Base-by-base conservation (phyloP, 1,140 invertebrate species). In the Diploscapter pachys region DNA sequence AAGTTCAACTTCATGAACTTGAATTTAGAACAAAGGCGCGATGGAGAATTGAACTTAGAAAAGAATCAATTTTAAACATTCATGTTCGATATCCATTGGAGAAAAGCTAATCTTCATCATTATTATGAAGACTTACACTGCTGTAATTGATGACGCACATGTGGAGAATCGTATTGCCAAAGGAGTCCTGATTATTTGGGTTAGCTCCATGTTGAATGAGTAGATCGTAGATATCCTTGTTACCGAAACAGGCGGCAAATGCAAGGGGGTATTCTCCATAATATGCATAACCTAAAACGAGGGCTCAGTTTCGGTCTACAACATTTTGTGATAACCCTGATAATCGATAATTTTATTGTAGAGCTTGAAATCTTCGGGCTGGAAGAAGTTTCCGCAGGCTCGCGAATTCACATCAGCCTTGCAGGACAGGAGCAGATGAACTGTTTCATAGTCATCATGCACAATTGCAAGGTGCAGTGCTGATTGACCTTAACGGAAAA, bases 81-180 rank as follows among this genome's bases (percentile, higher is more conserved):
- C 9, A 11, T 11, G 57, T 9, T 9, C 9, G 57, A 11, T 13
- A 59, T 9, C 9, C 57, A 11, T 59, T 64, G 56, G 50, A n/a
- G 4, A 11, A 8, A 54, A 55, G 9, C 5, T 62, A 5, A 49
- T 62, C n/a, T 49, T n/a, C 51, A 71, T 49, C 51, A 64, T 50
- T 2, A 54, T 64, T 11, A 4, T 65, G 4, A n/a, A 31, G 59
- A 87, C 89, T 88, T 88, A 96, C 94, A 87, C 95, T 87, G 88
- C 96, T 95, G 86, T 98, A 93, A 81, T 93, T 92, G 70, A 98
- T 94, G 0, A 99, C 96, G 9, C 97, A 93, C 93, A 98, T 97
- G 86, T 99, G 96, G 4, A 99, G 88, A 68, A 96, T 93, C 90
- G 95, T 98, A 85, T 98, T 69, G 48, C 73, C 73, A 55, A 74